Evolutionary conservation across 2,888 invertebrate genomes (phyloP).

Genomic region (Pharmacophagus antenor): DNA sequence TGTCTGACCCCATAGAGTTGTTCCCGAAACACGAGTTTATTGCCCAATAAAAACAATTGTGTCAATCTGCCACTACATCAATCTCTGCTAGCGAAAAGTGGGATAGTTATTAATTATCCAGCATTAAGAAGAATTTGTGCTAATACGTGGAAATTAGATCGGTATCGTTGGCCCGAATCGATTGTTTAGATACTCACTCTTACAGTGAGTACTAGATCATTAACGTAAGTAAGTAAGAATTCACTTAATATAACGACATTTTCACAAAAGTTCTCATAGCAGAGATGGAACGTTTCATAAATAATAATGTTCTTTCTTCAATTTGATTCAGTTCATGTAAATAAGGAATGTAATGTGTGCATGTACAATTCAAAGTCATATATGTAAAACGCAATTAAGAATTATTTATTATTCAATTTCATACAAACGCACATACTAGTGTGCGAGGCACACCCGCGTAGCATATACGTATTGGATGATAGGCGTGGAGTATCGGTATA

Average conservation of each 20-base stretch:
- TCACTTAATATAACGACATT: too few species aligned
- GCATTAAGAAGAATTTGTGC: slow-evolving; percentile 12
- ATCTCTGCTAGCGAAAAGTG: slow-evolving; percentile 12
- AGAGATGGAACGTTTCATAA: too few species aligned
- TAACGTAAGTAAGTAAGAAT: too few species aligned
- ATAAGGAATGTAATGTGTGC: too few species aligned
- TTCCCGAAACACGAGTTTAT: slow-evolving; percentile 22
- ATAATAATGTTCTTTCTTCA: too few species aligned
- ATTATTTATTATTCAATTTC: not conserved
- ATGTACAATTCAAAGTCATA: not conserved
- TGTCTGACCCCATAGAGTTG: slow-evolving; percentile 27
- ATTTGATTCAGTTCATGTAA: too few species aligned
- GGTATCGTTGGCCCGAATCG: not conserved
- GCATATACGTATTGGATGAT: slow-evolving; percentile 31
- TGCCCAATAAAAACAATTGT: slow-evolving; percentile 30
- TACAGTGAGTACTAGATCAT: not conserved
- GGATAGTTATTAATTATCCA: slow-evolving; percentile 13
- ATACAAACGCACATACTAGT: slow-evolving; percentile 1
- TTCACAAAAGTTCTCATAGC: too few species aligned
- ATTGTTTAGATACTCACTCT: too few species aligned
- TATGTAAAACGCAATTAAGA: not conserved
- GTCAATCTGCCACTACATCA: slow-evolving; percentile 24
- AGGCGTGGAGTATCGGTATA: slow-evolving; percentile 46
- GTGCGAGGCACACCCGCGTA: slow-evolving; percentile 17
- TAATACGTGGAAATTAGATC: slow-evolving; percentile 15